Evolutionary conservation across 2,888 invertebrate genomes (phyloP).

Genomic region (Hofmannophila pseudospretella): DNA sequence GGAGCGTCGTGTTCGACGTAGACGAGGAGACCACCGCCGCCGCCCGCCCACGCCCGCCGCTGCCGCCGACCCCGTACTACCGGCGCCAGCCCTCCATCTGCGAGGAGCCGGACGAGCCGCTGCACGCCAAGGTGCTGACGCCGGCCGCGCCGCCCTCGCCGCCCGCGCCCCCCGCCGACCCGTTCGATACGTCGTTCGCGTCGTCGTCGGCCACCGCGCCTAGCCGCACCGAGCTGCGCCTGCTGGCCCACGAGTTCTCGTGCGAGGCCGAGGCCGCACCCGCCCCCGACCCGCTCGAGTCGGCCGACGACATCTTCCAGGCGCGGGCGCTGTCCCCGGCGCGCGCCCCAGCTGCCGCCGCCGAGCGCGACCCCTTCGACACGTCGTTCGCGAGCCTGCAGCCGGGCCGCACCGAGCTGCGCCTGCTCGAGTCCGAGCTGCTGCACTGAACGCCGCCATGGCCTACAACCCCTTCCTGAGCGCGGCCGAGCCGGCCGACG

Average conservation of each 20-base stretch:
- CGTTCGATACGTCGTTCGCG: conserved; percentile 93
- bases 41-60: conserved; percentile 78
- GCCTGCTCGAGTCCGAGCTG: conserved; percentile 87
- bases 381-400: conserved; percentile 87
- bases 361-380: conserved; percentile 85
- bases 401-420: conserved; percentile 87
- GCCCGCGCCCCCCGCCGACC: conserved; percentile 76
- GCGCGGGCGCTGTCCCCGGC: conserved; percentile 86
- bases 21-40: conserved; percentile 83
- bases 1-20: conserved; percentile 71
- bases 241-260: conserved; percentile 86
- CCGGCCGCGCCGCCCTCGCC: conserved; percentile 58
- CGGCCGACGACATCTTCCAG: conserved; percentile 76
- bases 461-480: conserved; percentile 86
- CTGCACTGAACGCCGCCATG: conserved; percentile 69
- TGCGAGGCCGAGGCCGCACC: conserved; percentile 51
- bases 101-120: background rate
- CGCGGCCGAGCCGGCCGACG: conserved; percentile 79
- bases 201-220: conserved; percentile 84
- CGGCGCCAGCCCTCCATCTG: background rate
- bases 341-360: conserved; percentile 44
- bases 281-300: conserved; percentile 58
- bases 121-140: conserved; percentile 73
- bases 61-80: background rate
- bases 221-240: conserved; percentile 87